phyloP scores from a whole-genome alignment of 2,888 invertebrate genomes.

The Dicycla oo region DNA sequence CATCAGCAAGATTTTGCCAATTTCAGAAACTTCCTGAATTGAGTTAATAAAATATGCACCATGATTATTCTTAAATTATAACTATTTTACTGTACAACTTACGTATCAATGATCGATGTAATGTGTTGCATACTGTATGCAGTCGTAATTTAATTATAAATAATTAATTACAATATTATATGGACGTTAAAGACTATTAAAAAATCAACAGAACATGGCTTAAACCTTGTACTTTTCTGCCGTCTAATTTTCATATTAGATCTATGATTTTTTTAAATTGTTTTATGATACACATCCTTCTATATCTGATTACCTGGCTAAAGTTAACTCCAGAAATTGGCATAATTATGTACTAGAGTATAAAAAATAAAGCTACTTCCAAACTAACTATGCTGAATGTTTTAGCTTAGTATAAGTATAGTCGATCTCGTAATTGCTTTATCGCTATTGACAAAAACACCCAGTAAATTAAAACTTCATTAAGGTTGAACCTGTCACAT shows the following conservation, averaged over 20 bases:
- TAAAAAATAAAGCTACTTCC: constrained; percentile 45
- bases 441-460: neutral
- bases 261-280: constrained; percentile 18
- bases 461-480: neutral
- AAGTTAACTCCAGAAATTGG: constrained; percentile 24
- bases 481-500: neutral
- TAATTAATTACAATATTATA: constrained; percentile 47
- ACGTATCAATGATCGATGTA: constrained; percentile 75
- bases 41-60: constrained; percentile 55
- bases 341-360: constrained; percentile 26
- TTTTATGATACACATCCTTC: constrained; percentile 16
- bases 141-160: constrained; percentile 45
- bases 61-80: constrained; percentile 80
- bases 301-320: constrained; percentile 25
- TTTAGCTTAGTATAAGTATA: constrained; percentile 26
- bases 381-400: constrained; percentile 15
- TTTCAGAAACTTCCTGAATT: constrained; percentile 43
- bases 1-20: constrained; percentile 45
- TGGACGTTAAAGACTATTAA: constrained; percentile 55
- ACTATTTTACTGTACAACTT: constrained; percentile 85
- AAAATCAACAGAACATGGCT: constrained; percentile 41
- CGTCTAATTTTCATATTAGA: constrained; percentile 13
- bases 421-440: constrained; percentile 11
- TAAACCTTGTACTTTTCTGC: constrained; percentile 45
- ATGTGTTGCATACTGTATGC: constrained; percentile 54